Evolutionary conservation across 2,797 vertebrate genomes (phyloP).

Genomic region (Galagoides demidoff): DNA sequence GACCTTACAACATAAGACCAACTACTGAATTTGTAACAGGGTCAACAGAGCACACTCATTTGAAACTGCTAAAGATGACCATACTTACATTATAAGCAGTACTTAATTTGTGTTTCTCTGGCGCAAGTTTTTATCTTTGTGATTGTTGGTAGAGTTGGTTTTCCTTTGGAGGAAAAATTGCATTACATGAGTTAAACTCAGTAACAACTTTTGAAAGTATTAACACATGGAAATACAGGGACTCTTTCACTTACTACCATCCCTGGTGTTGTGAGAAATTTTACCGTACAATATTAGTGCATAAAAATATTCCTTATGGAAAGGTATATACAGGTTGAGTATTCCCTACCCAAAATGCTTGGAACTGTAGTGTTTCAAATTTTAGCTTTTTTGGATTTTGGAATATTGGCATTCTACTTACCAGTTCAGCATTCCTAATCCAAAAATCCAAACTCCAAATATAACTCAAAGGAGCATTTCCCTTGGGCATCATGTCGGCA

Average conservation of each 20-base stretch:
- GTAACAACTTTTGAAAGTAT: constrained; percentile 50
- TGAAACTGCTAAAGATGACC: constrained; percentile 20
- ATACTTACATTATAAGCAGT: constrained; percentile 87
- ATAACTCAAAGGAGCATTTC: background rate
- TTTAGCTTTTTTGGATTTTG: background rate
- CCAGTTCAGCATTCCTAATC: background rate
- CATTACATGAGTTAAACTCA: constrained; percentile 61
- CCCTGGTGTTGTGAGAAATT: constrained; percentile 50
- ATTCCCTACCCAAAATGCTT: background rate
- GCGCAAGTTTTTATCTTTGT: constrained; percentile 99
- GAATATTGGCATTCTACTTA: background rate
- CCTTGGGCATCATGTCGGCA: background rate
- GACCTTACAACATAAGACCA: background rate
- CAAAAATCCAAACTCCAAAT: background rate
- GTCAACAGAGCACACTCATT: constrained; percentile 35
- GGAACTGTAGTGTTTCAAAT: background rate
- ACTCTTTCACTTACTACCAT: constrained; percentile 68
- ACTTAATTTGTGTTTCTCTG: constrained; percentile 98
- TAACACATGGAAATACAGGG: constrained; percentile 73
- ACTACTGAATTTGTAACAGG: background rate
- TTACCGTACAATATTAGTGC: background rate
- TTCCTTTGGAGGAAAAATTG: constrained; percentile 90
- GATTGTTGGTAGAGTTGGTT: constrained; percentile 99
- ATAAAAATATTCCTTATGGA: background rate
- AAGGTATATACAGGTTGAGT: background rate